Evolutionary conservation across 2,888 invertebrate species (phyloP).

Genomic region (Aporophyla nigra): DNA sequence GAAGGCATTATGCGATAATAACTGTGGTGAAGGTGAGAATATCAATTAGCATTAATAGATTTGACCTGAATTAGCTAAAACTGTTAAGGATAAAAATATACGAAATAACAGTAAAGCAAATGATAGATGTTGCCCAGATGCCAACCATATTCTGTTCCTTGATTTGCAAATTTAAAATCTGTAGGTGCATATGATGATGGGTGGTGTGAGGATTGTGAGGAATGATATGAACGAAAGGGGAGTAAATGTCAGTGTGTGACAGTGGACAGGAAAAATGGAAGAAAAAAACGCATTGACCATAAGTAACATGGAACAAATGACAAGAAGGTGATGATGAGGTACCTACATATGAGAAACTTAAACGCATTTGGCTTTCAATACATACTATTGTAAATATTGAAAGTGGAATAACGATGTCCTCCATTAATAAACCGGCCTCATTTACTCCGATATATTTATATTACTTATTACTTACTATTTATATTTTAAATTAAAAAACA

Average conservation of each 20-base stretch:
- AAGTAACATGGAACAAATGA: too few relatives aligned
- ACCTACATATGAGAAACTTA: neutral
- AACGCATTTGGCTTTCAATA: neutral
- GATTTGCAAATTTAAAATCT: neutral
- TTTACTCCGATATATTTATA: too few relatives aligned
- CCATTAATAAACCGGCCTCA: neutral
- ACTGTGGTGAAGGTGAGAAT: slow-evolving; percentile 50
- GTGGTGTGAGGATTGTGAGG: too few relatives aligned
- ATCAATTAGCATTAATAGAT: slow-evolving; percentile 27
- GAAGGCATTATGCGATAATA: slow-evolving; percentile 37
- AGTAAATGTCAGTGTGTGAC: too few relatives aligned
- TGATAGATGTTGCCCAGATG: too few relatives aligned
- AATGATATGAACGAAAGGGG: too few relatives aligned
- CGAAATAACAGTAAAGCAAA: neutral
- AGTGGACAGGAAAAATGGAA: too few relatives aligned
- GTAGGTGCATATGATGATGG: neutral
- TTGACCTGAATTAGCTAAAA: slow-evolving; percentile 39
- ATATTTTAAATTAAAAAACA: slow-evolving; percentile 7
- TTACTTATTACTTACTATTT: too few relatives aligned
- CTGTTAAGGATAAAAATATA: neutral
- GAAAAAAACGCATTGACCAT: too few relatives aligned
- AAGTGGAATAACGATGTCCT: too few relatives aligned
- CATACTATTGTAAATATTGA: neutral
- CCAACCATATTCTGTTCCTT: neutral
- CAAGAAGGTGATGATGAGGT: too few relatives aligned